These are phyloP conservation scores for Prostheceraeus crozeri DNA, from an alignment of 2,888 invertebrate species.

Conservation along the genomic window DNA sequence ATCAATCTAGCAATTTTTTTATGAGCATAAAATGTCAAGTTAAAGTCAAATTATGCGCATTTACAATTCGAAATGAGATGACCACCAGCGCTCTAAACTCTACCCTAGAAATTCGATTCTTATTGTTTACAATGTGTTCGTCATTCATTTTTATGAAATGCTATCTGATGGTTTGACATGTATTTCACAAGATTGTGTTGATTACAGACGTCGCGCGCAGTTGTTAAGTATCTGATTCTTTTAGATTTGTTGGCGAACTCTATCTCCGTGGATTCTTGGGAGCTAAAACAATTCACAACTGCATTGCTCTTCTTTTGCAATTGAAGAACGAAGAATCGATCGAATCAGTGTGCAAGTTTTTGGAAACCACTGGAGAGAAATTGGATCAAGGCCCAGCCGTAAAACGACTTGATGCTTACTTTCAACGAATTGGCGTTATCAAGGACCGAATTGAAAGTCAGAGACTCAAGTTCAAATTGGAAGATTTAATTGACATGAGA, in stretches of 20 bases:
- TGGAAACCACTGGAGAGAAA: constrained; percentile 6
- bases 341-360: constrained; percentile 13
- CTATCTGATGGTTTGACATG: no score
- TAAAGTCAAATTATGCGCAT: no score
- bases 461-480: constrained; percentile 7
- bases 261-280: neutral
- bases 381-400: neutral
- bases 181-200: no score
- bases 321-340: constrained; percentile 15
- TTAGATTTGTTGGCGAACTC: constrained; percentile 19
- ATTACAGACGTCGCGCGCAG: no score
- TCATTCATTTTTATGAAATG: no score
- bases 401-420: neutral
- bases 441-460: neutral
- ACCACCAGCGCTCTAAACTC: no score
- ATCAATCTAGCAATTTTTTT: no score
- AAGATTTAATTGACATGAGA: constrained; percentile 12
- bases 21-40: no score
- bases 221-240: no score
- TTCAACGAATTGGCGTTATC: neutral
- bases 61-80: no score
- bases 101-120: no score
- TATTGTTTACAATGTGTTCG: no score
- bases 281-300: neutral
- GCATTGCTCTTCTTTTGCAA: neutral